phyloP scores from a whole-genome alignment of 37 sponge, comb jelly and placozoan genomes.

The Sycon ciliatum region DNA sequence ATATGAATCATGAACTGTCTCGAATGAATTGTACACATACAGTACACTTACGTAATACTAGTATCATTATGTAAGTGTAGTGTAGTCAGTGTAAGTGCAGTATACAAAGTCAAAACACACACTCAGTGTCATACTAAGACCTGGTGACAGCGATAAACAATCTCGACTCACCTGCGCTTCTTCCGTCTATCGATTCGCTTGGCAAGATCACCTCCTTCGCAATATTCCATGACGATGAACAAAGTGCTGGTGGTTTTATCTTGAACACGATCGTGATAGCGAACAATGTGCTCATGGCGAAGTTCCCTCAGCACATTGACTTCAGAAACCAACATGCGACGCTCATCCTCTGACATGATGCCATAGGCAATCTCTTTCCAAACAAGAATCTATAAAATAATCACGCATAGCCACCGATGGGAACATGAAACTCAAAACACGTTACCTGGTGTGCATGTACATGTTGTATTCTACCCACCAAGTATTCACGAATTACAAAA shows the following conservation, averaged over 20 bases:
- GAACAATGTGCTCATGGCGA: conserved; percentile 65
- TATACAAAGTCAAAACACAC: no score
- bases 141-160: no score
- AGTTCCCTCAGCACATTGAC: conserved; percentile 76
- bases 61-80: no score
- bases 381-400: conserved; percentile 43
- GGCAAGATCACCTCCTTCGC: conserved; percentile 72
- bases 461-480: no score
- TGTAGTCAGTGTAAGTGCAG: no score
- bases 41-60: no score
- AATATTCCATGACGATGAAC: conserved; percentile 80
- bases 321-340: conserved; percentile 63
- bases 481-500: no score
- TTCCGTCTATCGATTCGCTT: conserved; percentile 35
- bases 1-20: neutral
- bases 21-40: no score
- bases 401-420: neutral
- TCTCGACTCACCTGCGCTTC: conserved; percentile 34
- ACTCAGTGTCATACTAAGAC: no score
- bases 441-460: no score
- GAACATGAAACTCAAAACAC: no score
- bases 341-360: conserved; percentile 64
- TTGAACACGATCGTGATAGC: conserved; percentile 71
- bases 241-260: conserved; percentile 39
- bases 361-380: conserved; percentile 85